Evolutionary conservation across 1,140 invertebrate species (phyloP), one percentile per base, ranked within the genome.

Genomic region (Drosophila teissieri): DNA sequence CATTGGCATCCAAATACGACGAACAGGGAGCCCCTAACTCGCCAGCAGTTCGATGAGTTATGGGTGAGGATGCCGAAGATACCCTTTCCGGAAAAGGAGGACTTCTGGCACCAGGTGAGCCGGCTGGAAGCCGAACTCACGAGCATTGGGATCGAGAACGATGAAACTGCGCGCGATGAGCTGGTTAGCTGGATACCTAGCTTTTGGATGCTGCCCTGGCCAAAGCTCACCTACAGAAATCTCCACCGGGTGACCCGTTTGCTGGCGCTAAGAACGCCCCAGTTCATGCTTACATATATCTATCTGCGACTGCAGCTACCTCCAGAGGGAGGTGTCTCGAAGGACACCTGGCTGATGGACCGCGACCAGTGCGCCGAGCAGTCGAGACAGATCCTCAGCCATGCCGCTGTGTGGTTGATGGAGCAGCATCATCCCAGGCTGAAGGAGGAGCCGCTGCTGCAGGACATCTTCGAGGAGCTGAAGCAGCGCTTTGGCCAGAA

Each of bases 361-460:
- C 48, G 60, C 7, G 37, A 39, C 8, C 40, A 68, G 19, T 85
- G 81, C 7, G 67, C 74, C 12, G 64, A 44, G 12, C 82, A 86
- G 15, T 8, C 63, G 12, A 74, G 78, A 0, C 39, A 55, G 17
- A 31, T 85, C 22, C 22, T 85, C 44, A 57, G 63, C n/a, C 81
- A 86, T 24, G 78, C 82, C 1, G 27, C 64, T 3, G 68, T 49
- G 0, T 85, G 82, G 82, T 27, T 82, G 34, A 27, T 81, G 48
- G 44, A 81, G 17, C 37, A 60, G 44, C 36, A 70, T 4, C 55
- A 57, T 27, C 39, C 54, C n/a, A 31, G 7, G 5, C 12, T 17
- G 11, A 14, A 52, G n/a, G 24, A 34, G 31, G 53, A 69, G 24
- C 36, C 34, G 3, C 31, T 51, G 1, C 4, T 86, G 8, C 74